Evolutionary conservation across 2,113 vertebrate genomes (phyloP), one percentile per base, ranked within the genome.

Genomic region (Tyrannus savana): DNA sequence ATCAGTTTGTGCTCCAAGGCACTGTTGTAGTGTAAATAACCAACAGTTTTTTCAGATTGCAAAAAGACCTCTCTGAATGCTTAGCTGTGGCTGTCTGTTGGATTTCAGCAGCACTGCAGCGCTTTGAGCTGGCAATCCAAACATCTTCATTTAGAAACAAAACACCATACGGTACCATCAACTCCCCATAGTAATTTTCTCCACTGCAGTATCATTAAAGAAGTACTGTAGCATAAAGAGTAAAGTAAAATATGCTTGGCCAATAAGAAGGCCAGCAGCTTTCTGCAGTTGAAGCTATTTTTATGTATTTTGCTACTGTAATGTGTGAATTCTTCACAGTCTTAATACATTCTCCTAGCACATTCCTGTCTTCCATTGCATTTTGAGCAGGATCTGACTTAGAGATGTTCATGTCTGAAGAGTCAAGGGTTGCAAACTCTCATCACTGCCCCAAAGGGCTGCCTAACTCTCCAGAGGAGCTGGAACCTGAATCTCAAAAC

Each of bases 121-220:
- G 68, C 83, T 95, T 72, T 52, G 76, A 92, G 72, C 72, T 92
- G 64, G 84, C 80, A 96, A 89, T 93, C 44, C 76, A 89, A 92
- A 81, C 64, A 52, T 78, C 92, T 89, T 97, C 86, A 89, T 95
- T 93, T 93, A 87, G 88, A 88, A 86, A 95, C 72, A 95, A 92
- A 93, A 89, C 86, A 87, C 52, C 69, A 92, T 89, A 90, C 24
- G 22, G 76, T 90, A 84, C 41, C 84, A 96, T 91, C 84, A 82
- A 31, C 80, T 95, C 44, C 56, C 79, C 85, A 85, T n/a, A 88
- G 72, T 86, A 74, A 92, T 95, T 92, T 92, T 92, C 86, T 95
- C 68, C 52, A 56, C 94, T 92, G 93, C 86, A 87, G 47, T 84
- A 89, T 87, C 56, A 60, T 97, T 95, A 92, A 92, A 90, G 67